Evolutionary conservation across 2,797 vertebrate species (phyloP).

Genomic region (Hirundo rustica): DNA sequence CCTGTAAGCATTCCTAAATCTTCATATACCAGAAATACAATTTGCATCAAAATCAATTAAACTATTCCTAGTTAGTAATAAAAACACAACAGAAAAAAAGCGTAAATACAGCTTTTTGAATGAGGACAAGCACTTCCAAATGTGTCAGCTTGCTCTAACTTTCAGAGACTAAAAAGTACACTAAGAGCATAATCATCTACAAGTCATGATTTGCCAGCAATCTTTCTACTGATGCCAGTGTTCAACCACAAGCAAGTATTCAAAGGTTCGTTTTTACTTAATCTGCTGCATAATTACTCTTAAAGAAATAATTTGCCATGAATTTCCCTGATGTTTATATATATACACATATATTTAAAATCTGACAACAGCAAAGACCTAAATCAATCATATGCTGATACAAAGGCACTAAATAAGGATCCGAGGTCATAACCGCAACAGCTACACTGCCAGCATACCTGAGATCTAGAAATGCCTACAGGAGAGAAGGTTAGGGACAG

Average conservation of each 20-base stretch:
- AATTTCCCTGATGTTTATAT: not conserved
- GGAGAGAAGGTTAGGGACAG: not conserved
- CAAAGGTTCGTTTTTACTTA: not conserved
- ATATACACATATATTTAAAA: fast-evolving
- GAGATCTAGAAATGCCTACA: not conserved
- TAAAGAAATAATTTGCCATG: not conserved
- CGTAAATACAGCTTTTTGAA: not conserved
- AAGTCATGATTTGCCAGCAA: not conserved
- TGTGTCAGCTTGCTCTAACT: fast-evolving
- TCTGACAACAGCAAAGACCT: not conserved
- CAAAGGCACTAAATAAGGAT: not conserved
- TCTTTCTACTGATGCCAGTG: not conserved
- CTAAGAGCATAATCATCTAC: not conserved
- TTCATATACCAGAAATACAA: not conserved
- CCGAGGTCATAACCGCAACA: not conserved
- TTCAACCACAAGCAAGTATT: not conserved
- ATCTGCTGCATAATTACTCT: not conserved
- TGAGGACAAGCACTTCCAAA: not conserved
- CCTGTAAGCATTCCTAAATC: not conserved
- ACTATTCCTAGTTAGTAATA: not conserved
- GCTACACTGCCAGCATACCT: not conserved
- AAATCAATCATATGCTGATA: not conserved
- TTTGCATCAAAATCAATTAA: not conserved
- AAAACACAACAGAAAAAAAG: not conserved
- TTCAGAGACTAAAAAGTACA: not conserved